Evolutionary conservation across 2,888 invertebrate genomes (phyloP).

Genomic region (Eustalomyia histrio): DNA sequence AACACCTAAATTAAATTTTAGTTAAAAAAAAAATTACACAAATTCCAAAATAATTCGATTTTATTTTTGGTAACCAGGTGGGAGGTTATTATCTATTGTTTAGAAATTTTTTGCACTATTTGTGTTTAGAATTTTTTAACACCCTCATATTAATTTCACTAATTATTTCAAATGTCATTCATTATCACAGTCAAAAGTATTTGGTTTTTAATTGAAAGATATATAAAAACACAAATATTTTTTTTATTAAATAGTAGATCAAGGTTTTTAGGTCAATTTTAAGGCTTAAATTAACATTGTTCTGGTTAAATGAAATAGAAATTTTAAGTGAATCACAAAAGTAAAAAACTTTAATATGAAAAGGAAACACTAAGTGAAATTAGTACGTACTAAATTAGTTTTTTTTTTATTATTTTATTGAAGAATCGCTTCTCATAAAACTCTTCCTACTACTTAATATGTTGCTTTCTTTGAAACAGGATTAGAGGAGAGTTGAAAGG

Average conservation of each 20-base stretch:
- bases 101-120: constrained; percentile 39
- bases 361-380: too few species aligned
- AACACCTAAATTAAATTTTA: constrained; percentile 18
- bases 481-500: too few species aligned
- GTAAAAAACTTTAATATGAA: not conserved
- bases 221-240: constrained; percentile 1
- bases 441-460: too few species aligned
- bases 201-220: not conserved
- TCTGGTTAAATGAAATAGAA: not conserved
- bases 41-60: not conserved
- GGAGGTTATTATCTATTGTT: constrained; percentile 24
- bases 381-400: too few species aligned
- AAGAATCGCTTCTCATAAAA: too few species aligned
- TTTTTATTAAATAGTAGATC: constrained; percentile 20
- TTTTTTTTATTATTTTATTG: too few species aligned
- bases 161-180: constrained; percentile 52
- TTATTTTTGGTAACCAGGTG: constrained; percentile 22
- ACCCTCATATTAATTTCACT: constrained; percentile 54
- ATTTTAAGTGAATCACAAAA: not conserved
- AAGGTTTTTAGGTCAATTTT: constrained; percentile 28
- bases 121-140: constrained; percentile 58
- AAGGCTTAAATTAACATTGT: constrained; percentile 17
- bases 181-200: constrained; percentile 32
- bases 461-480: too few species aligned
- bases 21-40: not conserved